A percentile compares a stretch with the other conserved stretches of the same genome.
Conservation (phyloP, 2,113 vertebrate species). For the Hemiscyllium ocellatum region DNA sequence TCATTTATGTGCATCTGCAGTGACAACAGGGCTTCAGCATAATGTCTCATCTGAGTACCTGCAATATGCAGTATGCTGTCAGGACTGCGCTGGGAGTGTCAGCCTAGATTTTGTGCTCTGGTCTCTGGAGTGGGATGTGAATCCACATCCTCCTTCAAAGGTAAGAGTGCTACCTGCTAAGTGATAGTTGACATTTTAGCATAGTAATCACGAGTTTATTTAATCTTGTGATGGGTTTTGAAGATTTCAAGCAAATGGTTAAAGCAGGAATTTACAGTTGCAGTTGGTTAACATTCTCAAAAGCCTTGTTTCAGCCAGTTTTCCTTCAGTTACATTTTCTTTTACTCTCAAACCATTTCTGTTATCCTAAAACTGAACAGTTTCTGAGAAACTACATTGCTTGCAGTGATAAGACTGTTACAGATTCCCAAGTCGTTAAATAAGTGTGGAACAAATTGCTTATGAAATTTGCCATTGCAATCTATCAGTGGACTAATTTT, state of each 20-base stretch:
- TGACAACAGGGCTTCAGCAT: neutral
- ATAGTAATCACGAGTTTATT: neutral
- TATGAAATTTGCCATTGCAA: neutral
- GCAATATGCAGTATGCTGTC: neutral
- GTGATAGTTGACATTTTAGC: neutral
- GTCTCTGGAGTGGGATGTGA: neutral
- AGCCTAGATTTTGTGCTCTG: neutral
- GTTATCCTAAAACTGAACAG: neutral
- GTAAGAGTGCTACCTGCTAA: neutral
- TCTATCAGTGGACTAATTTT: neutral
- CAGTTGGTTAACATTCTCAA: neutral
- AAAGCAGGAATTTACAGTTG: neutral
- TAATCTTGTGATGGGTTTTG: neutral
- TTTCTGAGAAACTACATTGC: neutral
- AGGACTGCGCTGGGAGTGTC: neutral
- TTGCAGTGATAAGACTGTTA: neutral
- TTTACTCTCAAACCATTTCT: neutral
- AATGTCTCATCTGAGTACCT: neutral
- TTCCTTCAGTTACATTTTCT: neutral
- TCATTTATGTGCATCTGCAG: neutral
- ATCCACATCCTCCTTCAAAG: neutral
- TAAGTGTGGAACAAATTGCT: neutral
- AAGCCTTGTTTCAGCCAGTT: neutral
- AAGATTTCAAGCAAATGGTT: neutral
- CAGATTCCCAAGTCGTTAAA: neutral